Conservation (phyloP, 1,140 invertebrate genomes). For the Neodiprion pinetum region DNA sequence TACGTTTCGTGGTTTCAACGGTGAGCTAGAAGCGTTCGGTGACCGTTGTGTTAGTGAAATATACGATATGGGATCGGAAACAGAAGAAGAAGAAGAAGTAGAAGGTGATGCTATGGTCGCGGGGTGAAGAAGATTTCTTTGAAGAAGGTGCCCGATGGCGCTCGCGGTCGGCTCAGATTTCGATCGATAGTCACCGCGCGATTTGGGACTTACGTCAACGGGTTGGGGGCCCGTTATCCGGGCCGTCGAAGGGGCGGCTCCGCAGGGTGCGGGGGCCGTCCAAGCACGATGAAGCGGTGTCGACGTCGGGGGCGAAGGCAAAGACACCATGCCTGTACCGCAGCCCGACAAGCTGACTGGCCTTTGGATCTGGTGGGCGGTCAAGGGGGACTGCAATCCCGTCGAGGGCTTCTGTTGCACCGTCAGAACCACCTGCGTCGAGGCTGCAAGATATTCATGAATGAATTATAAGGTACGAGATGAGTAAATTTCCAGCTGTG, state of each 20-base stretch:
- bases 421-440: slow-evolving; percentile 68
- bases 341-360: slow-evolving; percentile 50
- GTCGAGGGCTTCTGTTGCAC: slow-evolving; percentile 65
- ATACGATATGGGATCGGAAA: not conserved
- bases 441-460: slow-evolving; percentile 58
- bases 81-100: not conserved
- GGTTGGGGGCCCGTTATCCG: slow-evolving; percentile 88
- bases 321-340: slow-evolving; percentile 45
- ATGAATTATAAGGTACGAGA: too few species aligned
- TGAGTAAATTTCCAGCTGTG: too few species aligned
- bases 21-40: slow-evolving; percentile 2
- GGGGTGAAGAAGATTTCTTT: slow-evolving; percentile 11
- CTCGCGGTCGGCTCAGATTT: not conserved
- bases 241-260: slow-evolving; percentile 57
- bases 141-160: not conserved
- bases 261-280: slow-evolving; percentile 45
- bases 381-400: slow-evolving; percentile 34
- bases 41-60: slow-evolving; percentile 5
- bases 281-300: slow-evolving; percentile 52
- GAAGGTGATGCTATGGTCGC: not conserved
- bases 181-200: not conserved
- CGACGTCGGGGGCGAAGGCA: slow-evolving; percentile 45
- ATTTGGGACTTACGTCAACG: slow-evolving; percentile 77
- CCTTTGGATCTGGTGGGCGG: slow-evolving; percentile 46
- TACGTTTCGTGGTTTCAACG: not conserved